Conservation (phyloP, 2,113 vertebrate species). For the Rhinolophus sinicus region DNA sequence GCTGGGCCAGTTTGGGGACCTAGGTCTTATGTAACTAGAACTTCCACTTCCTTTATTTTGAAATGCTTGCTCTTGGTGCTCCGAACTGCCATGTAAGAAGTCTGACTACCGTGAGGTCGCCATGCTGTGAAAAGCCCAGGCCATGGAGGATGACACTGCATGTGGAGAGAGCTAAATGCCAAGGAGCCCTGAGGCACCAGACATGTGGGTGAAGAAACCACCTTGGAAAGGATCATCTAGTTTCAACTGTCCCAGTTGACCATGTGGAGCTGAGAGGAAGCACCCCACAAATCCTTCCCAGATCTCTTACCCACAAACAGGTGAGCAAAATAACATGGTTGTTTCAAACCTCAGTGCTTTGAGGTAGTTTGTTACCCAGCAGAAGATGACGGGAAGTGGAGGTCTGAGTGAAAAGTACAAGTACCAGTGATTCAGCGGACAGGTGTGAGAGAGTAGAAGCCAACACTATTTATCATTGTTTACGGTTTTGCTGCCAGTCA, state of each 20-base stretch:
- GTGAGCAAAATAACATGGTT: not conserved
- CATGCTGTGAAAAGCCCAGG: not conserved
- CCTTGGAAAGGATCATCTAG: not conserved
- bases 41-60: not conserved
- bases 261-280: not conserved
- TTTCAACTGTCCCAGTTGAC: not conserved
- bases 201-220: not conserved
- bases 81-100: not conserved
- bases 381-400: not conserved
- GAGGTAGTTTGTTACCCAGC: not conserved
- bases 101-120: not conserved
- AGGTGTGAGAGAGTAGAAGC: not conserved
- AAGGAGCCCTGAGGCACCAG: not conserved
- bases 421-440: not conserved
- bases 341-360: not conserved
- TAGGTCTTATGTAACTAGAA: not conserved
- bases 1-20: not conserved
- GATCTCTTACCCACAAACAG: not conserved
- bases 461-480: not conserved
- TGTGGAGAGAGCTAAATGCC: not conserved
- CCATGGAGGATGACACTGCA: not conserved
- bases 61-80: not conserved
- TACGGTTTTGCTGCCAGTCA: not conserved
- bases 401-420: not conserved
- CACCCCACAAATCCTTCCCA: not conserved